phyloP scores from a whole-genome alignment of 2,797 vertebrate genomes.

The Scolopax bukidnonensis region DNA sequence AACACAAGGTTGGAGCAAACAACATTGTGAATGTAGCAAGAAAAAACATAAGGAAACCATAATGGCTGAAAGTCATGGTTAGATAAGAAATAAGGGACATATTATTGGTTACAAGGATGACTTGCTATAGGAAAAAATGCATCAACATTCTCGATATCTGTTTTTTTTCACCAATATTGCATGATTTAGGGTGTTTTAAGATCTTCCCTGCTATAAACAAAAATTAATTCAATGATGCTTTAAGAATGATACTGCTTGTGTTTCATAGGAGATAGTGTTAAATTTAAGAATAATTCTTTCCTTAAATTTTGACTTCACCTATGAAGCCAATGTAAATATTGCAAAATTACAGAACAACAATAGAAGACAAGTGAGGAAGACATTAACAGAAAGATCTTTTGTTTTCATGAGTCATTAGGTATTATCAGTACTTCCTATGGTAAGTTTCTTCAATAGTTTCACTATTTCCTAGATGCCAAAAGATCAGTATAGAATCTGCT shows the following conservation, averaged over 20 bases:
- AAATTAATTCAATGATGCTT: background rate
- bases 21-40: background rate
- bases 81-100: background rate
- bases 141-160: background rate
- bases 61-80: background rate
- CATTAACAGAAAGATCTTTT: background rate
- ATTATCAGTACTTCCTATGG: background rate
- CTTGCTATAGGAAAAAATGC: background rate
- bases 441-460: background rate
- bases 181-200: background rate
- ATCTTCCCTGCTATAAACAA: background rate
- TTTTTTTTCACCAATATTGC: fast-evolving
- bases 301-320: background rate
- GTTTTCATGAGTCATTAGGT: background rate
- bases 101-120: background rate
- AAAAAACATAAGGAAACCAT: background rate
- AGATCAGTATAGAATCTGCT: background rate
- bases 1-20: background rate
- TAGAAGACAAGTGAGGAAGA: background rate
- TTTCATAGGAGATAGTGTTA: background rate
- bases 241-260: background rate
- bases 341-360: background rate
- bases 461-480: background rate
- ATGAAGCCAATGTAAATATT: background rate
- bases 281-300: background rate